A percentile compares a stretch with the other conserved stretches of the same genome.
phyloP scores from a whole-genome alignment of 1,140 invertebrate species.

The Oncopodura yosiiana region DNA sequence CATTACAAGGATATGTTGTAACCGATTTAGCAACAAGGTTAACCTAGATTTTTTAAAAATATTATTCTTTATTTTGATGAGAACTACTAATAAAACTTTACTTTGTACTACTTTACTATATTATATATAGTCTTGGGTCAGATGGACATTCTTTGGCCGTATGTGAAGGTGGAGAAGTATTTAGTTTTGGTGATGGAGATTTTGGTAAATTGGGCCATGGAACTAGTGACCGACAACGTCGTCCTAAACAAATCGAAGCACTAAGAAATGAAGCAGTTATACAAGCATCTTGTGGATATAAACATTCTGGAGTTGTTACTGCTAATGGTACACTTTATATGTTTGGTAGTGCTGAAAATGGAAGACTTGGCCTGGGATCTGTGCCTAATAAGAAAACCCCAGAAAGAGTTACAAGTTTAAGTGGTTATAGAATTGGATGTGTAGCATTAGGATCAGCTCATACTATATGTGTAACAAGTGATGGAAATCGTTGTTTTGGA shows the following conservation, averaged over 20 bases:
- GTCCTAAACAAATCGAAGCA: conserved; percentile 56
- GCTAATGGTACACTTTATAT: conserved; percentile 55
- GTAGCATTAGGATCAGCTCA: conserved; percentile 39
- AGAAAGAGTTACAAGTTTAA: conserved; percentile 1
- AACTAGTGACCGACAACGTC: conserved; percentile 53
- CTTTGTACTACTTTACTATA: not conserved
- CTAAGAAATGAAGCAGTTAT: conserved; percentile 53
- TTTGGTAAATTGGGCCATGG: conserved; percentile 59
- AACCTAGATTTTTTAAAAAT: not conserved
- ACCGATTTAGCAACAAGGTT: not conserved
- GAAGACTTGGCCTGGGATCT: conserved; percentile 52
- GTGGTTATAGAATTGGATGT: conserved; percentile 41
- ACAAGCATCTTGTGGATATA: conserved; percentile 56
- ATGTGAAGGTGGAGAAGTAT: conserved; percentile 51
- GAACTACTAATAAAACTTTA: not conserved
- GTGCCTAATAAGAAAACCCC: conserved; percentile 46
- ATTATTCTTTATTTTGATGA: not conserved
- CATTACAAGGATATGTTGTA: conserved; percentile 48
- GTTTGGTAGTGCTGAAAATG: conserved; percentile 59
- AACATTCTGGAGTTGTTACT: conserved; percentile 57
- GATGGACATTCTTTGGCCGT: conserved; percentile 53
- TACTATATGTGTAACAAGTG: conserved; percentile 51
- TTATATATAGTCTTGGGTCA: conserved; percentile 47
- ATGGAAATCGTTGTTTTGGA: conserved; percentile 52
- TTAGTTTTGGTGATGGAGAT: conserved; percentile 41